phyloP scores from a whole-genome alignment of 2,113 vertebrate species.

The Tor tambroides region DNA sequence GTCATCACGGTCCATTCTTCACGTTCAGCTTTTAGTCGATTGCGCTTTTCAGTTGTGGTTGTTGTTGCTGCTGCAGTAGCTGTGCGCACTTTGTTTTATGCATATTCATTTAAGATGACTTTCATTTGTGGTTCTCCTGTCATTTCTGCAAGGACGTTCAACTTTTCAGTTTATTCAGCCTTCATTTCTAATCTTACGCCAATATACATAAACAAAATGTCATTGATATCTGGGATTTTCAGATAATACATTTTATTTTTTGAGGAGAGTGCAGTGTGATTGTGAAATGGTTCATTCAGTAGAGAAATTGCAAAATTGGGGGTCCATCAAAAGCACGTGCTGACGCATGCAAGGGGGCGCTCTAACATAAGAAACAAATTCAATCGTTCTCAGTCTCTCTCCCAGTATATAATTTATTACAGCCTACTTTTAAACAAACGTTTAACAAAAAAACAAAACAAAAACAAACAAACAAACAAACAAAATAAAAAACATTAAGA shows the following conservation, averaged over 20 bases:
- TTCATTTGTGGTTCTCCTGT: neutral
- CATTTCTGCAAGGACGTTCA: neutral
- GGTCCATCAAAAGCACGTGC: neutral
- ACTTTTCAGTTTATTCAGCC: neutral
- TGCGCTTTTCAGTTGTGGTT: neutral
- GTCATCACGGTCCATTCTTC: slow-evolving; percentile 8
- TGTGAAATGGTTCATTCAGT: neutral
- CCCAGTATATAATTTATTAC: neutral
- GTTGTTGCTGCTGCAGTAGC: neutral
- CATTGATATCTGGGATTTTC: neutral
- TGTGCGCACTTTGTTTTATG: neutral
- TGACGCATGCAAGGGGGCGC: slow-evolving; percentile 73
- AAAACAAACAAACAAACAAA: too few species aligned
- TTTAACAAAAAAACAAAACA: neutral
- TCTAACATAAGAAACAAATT: slow-evolving; percentile 70
- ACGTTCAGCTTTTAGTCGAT: neutral
- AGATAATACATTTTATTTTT: neutral
- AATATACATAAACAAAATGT: too few species aligned
- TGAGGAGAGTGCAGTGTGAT: neutral
- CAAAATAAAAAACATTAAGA: neutral
- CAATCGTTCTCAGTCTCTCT: neutral
- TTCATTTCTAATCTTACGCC: neutral
- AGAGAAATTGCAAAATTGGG: neutral
- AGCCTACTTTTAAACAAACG: neutral
- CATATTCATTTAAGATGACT: neutral